Percentiles rank a stretch among this genome's conserved stretches.
phyloP scores from a whole-genome alignment of 2,888 invertebrate species.

The Acronicta aceris region DNA sequence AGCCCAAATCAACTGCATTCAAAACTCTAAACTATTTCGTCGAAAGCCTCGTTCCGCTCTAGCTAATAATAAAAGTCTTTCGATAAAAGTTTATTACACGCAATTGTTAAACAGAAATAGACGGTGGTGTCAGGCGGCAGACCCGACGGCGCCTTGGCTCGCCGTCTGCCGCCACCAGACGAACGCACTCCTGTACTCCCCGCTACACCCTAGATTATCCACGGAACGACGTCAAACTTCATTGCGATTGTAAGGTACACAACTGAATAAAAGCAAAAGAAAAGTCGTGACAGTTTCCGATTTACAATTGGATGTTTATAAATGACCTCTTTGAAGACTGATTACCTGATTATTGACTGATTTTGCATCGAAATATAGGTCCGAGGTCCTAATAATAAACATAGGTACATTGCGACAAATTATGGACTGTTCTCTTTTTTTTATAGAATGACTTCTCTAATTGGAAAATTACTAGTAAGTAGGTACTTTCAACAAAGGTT shows the following conservation, averaged over 20 bases:
- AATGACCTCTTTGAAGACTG: not conserved
- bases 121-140: constrained; percentile 71
- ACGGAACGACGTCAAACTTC: constrained; percentile 63
- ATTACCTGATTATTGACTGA: no score
- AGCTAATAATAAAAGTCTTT: constrained; percentile 40
- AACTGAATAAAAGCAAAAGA: constrained; percentile 23
- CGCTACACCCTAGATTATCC: constrained; percentile 63
- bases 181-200: constrained; percentile 54
- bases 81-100: constrained; percentile 44
- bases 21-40: constrained; percentile 13
- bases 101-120: constrained; percentile 67
- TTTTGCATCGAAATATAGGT: no score
- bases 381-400: no score
- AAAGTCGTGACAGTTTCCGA: constrained; percentile 6
- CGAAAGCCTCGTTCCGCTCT: constrained; percentile 26
- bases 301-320: constrained; percentile 20
- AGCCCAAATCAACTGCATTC: constrained; percentile 20
- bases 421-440: no score
- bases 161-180: constrained; percentile 56
- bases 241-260: constrained; percentile 54
- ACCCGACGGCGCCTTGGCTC: constrained; percentile 73
- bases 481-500: no score
- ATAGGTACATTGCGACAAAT: no score
- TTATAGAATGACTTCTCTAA: no score
- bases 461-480: no score